Conservation (phyloP, 1,140 invertebrate species). For the Cotesia vestalis region DNA sequence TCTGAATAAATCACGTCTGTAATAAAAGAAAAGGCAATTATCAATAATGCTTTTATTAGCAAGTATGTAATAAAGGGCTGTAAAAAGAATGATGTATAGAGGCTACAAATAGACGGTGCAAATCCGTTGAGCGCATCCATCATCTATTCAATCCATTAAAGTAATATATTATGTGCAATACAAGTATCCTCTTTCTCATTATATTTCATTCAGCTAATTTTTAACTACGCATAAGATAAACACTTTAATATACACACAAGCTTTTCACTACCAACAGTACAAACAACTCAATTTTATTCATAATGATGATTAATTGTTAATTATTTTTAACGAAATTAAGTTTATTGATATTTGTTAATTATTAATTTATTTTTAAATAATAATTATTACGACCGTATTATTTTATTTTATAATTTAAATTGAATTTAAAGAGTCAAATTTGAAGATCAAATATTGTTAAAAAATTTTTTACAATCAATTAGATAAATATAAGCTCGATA, state of each 20-base stretch:
- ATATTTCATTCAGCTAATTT: slow-evolving; percentile 40
- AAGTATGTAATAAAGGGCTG: slow-evolving; percentile 26
- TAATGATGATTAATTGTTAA: no score
- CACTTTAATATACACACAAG: neutral
- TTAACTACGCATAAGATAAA: slow-evolving; percentile 40
- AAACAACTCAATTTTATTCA: no score
- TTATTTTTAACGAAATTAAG: no score
- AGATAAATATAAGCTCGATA: neutral
- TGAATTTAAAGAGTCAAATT: no score
- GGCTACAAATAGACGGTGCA: slow-evolving; percentile 47
- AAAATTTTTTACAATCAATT: neutral
- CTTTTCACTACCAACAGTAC: neutral
- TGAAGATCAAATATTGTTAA: neutral
- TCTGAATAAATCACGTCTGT: slow-evolving; percentile 76
- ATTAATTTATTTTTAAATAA: no score
- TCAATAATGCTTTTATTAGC: slow-evolving; percentile 9
- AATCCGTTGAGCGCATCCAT: slow-evolving; percentile 54
- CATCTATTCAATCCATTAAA: slow-evolving; percentile 61
- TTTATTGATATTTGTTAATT: no score
- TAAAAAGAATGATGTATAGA: slow-evolving; percentile 39
- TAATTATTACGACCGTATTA: no score
- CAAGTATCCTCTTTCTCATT: slow-evolving; percentile 50
- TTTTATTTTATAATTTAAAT: no score
- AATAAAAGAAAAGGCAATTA: slow-evolving; percentile 4
- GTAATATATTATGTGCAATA: slow-evolving; percentile 40